These are phyloP conservation scores for Enteromius paludinosus DNA, from an alignment of 2,797 vertebrate species.

Conservation along the genomic window DNA sequence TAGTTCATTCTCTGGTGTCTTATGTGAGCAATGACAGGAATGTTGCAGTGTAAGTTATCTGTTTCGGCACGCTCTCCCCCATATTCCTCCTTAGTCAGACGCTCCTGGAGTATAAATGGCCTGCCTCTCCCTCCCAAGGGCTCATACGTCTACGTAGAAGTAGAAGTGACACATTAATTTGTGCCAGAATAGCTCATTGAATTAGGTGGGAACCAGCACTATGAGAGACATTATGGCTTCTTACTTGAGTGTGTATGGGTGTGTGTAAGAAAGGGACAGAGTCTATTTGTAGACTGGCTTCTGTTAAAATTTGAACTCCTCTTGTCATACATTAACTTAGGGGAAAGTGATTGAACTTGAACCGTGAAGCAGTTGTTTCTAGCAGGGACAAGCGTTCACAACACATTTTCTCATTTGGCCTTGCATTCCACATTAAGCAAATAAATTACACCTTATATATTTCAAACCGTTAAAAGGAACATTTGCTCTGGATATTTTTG, in stretches of 20 bases:
- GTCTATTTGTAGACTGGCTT: slow-evolving; percentile 27
- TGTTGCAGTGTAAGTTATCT: slow-evolving; percentile 69
- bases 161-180: slow-evolving; percentile 61
- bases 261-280: not conserved
- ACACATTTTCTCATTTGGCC: slow-evolving; percentile 11
- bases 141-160: slow-evolving; percentile 53
- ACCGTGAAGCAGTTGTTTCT: slow-evolving; percentile 46
- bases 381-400: not conserved
- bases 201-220: slow-evolving; percentile 42
- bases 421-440: not conserved
- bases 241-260: not conserved
- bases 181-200: slow-evolving; percentile 49
- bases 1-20: slow-evolving; percentile 57
- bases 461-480: not conserved
- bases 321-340: slow-evolving; percentile 42
- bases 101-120: slow-evolving; percentile 54
- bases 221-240: slow-evolving; percentile 1
- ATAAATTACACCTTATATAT: not conserved
- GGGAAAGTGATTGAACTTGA: slow-evolving; percentile 48
- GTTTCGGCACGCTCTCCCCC: slow-evolving; percentile 70
- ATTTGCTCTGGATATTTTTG: not conserved
- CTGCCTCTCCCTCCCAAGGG: slow-evolving; percentile 52
- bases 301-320: slow-evolving; percentile 26
- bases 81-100: slow-evolving; percentile 61
- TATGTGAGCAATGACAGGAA: slow-evolving; percentile 75